phyloP scores from a whole-genome alignment of 2,888 invertebrate genomes.

The Dicyrtoma fusca region DNA sequence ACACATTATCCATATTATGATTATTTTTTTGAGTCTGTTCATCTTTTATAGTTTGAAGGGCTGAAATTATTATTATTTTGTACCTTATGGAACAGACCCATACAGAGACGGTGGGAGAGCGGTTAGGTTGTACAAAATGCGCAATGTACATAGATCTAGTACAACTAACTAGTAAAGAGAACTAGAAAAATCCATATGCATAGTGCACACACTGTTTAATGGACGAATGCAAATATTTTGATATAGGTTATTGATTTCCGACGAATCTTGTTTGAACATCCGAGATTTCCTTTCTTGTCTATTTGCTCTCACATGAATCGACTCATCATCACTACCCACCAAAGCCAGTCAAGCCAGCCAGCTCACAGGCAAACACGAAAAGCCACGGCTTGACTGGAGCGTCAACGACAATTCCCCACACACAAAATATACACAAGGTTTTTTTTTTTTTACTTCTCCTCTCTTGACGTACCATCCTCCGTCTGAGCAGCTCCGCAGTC shows the following conservation, averaged over 20 bases:
- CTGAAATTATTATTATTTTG: too few relatives aligned
- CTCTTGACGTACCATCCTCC: too few relatives aligned
- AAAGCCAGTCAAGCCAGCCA: background rate
- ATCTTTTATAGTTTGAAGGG: too few relatives aligned
- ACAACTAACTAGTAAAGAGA: too few relatives aligned
- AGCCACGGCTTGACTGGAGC: constrained; percentile 15
- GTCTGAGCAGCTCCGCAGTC: too few relatives aligned
- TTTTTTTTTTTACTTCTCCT: too few relatives aligned
- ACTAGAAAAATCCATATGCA: constrained; percentile 10
- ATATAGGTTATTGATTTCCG: constrained; percentile 57
- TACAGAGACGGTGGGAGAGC: too few relatives aligned
- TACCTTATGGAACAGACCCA: too few relatives aligned
- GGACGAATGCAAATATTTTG: constrained; percentile 57
- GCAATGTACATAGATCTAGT: too few relatives aligned
- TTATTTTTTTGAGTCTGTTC: too few relatives aligned
- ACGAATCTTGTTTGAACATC: constrained; percentile 54
- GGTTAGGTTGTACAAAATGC: too few relatives aligned
- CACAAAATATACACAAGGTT: constrained; percentile 7
- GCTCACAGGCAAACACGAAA: constrained; percentile 51
- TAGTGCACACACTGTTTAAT: constrained; percentile 41
- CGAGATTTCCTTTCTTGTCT: constrained; percentile 55
- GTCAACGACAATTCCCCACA: constrained; percentile 20
- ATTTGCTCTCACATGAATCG: constrained; percentile 35
- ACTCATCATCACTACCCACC: constrained; percentile 9
- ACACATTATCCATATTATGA: too few relatives aligned